Base-by-base conservation (phyloP, 2,113 vertebrate genomes). In the Oncorhynchus clarkii region DNA sequence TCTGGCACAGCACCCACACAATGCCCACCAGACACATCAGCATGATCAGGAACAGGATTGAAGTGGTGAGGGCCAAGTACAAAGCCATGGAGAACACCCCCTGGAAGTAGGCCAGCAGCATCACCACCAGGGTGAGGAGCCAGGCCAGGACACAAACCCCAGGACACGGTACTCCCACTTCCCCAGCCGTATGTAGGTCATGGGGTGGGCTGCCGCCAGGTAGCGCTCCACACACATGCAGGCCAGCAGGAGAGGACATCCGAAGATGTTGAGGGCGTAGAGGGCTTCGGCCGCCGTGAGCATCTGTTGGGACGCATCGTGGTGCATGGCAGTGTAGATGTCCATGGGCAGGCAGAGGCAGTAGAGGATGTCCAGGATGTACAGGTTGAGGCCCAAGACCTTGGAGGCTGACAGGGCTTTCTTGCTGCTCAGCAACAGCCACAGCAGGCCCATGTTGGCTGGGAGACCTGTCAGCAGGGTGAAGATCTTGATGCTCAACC, bases 201-300 rank as follows among this genome's bases (percentile, higher is more conserved):
- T 62, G 1, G 88, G 82, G 54, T 67, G 69, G 0, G 71, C 80
- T 1, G 60, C 84, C 0, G 88, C 89, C n/a, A 85, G 2, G 72
- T 85, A 89, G 5, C 87, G 85, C 70, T 88, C 90, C 64, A 88
- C n/a, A 70, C 90, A 91, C 86, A 90, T 87, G 62, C 76, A 65
- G 16, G 81, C 80, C 48, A 88, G 29, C 54, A 90, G 70, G 39
- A 89, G 51, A 1, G 89, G 90, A 70, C 88, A 88, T 66, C 86
- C 74, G 1, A 88, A 83, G 34, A 86, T 8, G 24, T 78, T 86
- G 22, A 88, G 72, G 8, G 67, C 29, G 1, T 60, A 72, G 29
- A 87, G 45, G 31, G 74, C 48, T 0, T 86, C 62, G 0, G 12
- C 2, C 1, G 65, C 1, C 1, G 16, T 7, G 1, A 48, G 14